phyloP scores from a whole-genome alignment of 92 coral and sea anemone species.

The Virgularia gustaviana region DNA sequence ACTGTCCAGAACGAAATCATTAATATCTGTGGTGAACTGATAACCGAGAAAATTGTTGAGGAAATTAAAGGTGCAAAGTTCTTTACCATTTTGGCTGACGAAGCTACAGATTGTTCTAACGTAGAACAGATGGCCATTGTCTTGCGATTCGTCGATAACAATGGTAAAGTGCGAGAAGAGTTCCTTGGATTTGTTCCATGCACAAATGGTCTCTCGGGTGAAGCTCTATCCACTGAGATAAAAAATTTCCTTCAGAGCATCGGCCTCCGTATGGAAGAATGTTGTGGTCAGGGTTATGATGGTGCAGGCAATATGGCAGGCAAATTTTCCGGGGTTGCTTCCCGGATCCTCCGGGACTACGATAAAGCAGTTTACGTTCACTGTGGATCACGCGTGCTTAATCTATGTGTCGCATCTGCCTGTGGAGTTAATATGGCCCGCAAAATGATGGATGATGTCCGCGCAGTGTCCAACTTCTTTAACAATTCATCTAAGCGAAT shows the following conservation, averaged over 20 bases:
- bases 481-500: constrained; percentile 41
- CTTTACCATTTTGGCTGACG: constrained; percentile 41
- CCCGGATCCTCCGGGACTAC: constrained; percentile 14
- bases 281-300: constrained; percentile 51
- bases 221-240: constrained; percentile 26
- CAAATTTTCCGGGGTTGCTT: constrained; percentile 46
- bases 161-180: constrained; percentile 6
- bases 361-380: constrained; percentile 28
- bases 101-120: constrained; percentile 45
- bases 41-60: constrained; percentile 10
- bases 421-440: constrained; percentile 20
- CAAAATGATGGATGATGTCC: constrained; percentile 38
- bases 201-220: constrained; percentile 28
- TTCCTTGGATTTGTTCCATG: constrained; percentile 39
- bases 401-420: constrained; percentile 39
- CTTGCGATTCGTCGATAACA: constrained; percentile 38
- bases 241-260: constrained; percentile 12
- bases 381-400: constrained; percentile 8
- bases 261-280: constrained; percentile 23
- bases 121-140: constrained; percentile 45
- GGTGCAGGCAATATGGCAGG: constrained; percentile 53
- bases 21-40: constrained; percentile 31
- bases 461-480: constrained; percentile 29
- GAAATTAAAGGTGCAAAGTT: constrained; percentile 38
- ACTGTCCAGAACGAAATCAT: constrained; percentile 40